phyloP scores from a whole-genome alignment of 2,888 invertebrate genomes.

The Desoria tigrina region DNA sequence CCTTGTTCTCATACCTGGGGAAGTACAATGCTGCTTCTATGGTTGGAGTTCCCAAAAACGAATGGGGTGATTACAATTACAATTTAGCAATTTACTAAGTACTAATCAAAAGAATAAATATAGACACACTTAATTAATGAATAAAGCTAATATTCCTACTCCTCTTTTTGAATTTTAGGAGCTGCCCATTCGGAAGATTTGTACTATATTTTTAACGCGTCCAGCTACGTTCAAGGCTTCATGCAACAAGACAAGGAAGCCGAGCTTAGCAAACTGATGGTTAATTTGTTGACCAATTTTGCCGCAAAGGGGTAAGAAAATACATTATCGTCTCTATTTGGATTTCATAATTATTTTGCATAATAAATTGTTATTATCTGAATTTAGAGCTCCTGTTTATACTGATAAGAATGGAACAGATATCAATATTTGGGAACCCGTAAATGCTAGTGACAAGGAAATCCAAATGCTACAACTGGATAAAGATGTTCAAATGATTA shows the following conservation, averaged over 20 bases:
- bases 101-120: background rate
- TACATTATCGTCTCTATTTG: background rate
- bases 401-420: slow-evolving; percentile 27
- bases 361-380: background rate
- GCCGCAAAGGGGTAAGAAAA: slow-evolving; percentile 28
- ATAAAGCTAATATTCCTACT: background rate
- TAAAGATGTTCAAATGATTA: slow-evolving; percentile 34
- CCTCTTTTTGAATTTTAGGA: slow-evolving; percentile 24
- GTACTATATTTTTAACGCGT: slow-evolving; percentile 16
- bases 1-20: slow-evolving; percentile 21
- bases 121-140: background rate
- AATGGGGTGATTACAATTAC: slow-evolving; percentile 18
- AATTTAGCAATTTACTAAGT: background rate
- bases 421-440: slow-evolving; percentile 35
- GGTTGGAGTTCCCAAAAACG: slow-evolving; percentile 19
- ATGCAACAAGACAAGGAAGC: slow-evolving; percentile 36
- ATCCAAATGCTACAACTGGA: slow-evolving; percentile 29
- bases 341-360: slow-evolving; percentile 1
- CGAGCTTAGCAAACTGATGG: slow-evolving; percentile 38
- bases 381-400: slow-evolving; percentile 35
- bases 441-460: slow-evolving; percentile 21
- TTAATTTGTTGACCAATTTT: slow-evolving; percentile 41
- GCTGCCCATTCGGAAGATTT: slow-evolving; percentile 3
- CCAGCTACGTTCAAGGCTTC: slow-evolving; percentile 28
- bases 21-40: slow-evolving; percentile 18